These are phyloP conservation scores for Reticulitermes speratus DNA, from an alignment of 1,140 invertebrate genomes.

Conservation along the genomic window DNA sequence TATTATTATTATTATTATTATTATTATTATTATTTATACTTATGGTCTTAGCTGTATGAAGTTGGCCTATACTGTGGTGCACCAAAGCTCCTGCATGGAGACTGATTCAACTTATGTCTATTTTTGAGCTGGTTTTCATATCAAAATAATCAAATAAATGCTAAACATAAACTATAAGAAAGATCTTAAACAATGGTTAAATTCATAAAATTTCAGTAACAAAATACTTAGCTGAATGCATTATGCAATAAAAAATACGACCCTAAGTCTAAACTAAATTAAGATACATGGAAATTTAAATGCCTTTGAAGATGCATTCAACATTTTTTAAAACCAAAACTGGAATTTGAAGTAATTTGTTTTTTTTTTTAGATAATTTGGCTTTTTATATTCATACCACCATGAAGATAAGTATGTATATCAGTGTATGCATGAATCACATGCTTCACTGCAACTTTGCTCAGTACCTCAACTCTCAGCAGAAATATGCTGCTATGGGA, in stretches of 20 bases:
- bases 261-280: background rate
- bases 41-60: background rate
- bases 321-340: background rate
- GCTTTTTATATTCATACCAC: background rate
- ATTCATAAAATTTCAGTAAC: background rate
- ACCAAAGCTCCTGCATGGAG: background rate
- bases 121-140: slow-evolving; percentile 1
- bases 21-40: slow-evolving; percentile 11
- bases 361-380: background rate
- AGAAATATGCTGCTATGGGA: background rate
- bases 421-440: background rate
- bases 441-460: background rate
- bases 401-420: background rate
- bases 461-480: background rate
- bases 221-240: background rate
- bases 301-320: background rate
- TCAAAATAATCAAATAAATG: background rate
- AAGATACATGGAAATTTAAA: background rate
- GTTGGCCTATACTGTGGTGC: background rate
- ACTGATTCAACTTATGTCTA: background rate
- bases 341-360: background rate
- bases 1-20: too few relatives aligned
- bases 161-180: background rate
- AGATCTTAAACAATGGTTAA: background rate
- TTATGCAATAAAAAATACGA: background rate